Percentiles rank a stretch among this genome's conserved stretches.
Evolutionary conservation across 2,113 vertebrate genomes (phyloP).

Genomic region (Muscicapa adusta): DNA sequence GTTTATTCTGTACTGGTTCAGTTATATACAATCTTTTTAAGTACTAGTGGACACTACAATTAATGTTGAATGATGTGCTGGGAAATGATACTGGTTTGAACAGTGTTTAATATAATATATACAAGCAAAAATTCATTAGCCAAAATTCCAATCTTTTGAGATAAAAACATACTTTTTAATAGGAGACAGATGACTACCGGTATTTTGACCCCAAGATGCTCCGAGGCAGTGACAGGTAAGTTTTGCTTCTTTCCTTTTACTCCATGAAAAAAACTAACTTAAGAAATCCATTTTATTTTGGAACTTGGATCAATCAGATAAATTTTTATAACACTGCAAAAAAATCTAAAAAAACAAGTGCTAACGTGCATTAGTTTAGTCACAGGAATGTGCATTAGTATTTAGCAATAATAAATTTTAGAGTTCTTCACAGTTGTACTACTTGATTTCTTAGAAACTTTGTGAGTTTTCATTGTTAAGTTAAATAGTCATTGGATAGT

Average conservation of each 20-base stretch:
- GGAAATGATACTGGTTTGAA: background rate
- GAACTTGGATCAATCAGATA: background rate
- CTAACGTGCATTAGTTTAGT: background rate
- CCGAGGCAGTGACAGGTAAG: slow-evolving; percentile 92
- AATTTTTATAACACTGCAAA: background rate
- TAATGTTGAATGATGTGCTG: background rate
- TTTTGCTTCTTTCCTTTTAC: background rate
- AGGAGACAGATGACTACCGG: slow-evolving; percentile 97
- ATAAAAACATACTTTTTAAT: slow-evolving; percentile 22
- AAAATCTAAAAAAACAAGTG: background rate
- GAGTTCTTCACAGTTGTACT: background rate
- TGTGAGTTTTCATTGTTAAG: background rate
- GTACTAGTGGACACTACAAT: background rate
- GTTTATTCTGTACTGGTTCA: background rate
- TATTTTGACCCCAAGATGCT: slow-evolving; percentile 99
- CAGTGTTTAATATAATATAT: background rate
- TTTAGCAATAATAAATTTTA: background rate
- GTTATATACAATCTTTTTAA: background rate
- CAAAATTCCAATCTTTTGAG: background rate
- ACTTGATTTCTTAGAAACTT: background rate
- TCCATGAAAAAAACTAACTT: background rate
- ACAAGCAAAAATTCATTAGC: background rate
- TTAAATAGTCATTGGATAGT: background rate
- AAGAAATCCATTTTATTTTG: background rate
- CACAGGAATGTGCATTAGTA: background rate